Conservation (phyloP, 2,888 invertebrate species). For the Zygogramma bicolorata region DNA sequence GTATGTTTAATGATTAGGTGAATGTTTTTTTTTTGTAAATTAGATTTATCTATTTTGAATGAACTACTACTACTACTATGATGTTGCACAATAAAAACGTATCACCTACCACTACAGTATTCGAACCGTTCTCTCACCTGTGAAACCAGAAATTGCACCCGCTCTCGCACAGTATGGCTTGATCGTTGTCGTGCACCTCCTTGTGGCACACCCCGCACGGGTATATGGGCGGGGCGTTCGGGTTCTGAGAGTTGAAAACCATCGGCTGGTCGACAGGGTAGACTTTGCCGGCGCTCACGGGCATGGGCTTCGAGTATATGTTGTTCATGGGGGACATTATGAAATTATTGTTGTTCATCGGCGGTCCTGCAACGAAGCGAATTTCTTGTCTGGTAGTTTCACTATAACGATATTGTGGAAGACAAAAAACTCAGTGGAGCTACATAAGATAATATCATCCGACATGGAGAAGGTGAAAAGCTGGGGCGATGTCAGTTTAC, state of each 20-base stretch:
- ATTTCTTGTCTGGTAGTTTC: no score
- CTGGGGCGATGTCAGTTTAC: no score
- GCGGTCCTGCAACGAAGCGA: constrained; percentile 66
- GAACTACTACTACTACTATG: no score
- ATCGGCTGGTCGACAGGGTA: constrained; percentile 97
- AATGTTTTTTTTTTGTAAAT: no score
- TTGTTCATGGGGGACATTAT: constrained; percentile 66
- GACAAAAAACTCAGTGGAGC: no score
- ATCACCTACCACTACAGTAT: no score
- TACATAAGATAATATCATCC: no score
- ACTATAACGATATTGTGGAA: no score
- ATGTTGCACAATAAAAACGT: no score
- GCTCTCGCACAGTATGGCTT: constrained; percentile 96
- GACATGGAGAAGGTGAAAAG: no score
- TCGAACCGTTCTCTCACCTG: constrained; percentile 74
- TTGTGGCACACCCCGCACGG: constrained; percentile 98
- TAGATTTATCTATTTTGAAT: no score
- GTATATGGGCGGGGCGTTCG: constrained; percentile 97
- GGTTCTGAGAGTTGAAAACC: constrained; percentile 98
- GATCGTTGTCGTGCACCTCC: constrained; percentile 98
- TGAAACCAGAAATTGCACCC: constrained; percentile 99
- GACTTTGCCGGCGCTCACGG: constrained; percentile 91
- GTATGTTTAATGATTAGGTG: no score
- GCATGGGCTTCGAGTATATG: constrained; percentile 89
- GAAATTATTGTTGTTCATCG: constrained; percentile 64